Evolutionary conservation across 2,113 vertebrate genomes (phyloP), one percentile per base, ranked within the genome.

Genomic region (Pedetes capensis): DNA sequence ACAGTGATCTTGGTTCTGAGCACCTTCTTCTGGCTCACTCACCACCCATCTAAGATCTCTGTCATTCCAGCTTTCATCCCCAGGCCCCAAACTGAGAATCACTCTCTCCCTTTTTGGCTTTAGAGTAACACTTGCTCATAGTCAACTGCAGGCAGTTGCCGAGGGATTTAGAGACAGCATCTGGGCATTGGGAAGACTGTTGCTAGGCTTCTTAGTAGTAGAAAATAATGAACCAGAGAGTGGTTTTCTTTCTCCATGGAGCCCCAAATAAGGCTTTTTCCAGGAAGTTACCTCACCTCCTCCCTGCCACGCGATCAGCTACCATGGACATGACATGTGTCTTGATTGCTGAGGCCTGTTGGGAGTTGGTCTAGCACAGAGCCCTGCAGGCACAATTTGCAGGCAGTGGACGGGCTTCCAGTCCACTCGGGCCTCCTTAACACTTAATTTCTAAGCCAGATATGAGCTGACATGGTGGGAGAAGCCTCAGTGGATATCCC

Each of bases 221-320:
- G 34, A 42, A 91, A 64, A 83, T 13, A 91, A 29, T n/a, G n/a
- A 79, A 12, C 49, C 89, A 55, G 39, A 78, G 66, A 79, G 14
- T 10, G 44, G 14, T 63, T 34, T 69, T 49, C 71, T 93, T 88
- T 88, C 85, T 92, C 92, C 68, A 57, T 4, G 14, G 16, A 55
- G 37, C 85, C 32, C 57, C 34, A 44, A 22, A 63, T 18, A 71
- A 84, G 66, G n/a, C 8, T 63, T 87, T 84, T 44, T 29, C 82
- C 12, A 8, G 66, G 49, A 75, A 69, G 34, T 42, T 80, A 39
- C 25, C 39, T 79, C 42, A 11, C 25, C 51, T 20, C 1, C 3
- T 72, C 5, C 47, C 34, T 89, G 47, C 47, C 44, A 17, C 42
- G 47, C 57, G 72, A 34, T 64, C 32, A 63, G 82, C 11, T 18